These are phyloP conservation scores for Platycnemis pennipes DNA, from an alignment of 2,888 invertebrate species.

Conservation along the genomic window DNA sequence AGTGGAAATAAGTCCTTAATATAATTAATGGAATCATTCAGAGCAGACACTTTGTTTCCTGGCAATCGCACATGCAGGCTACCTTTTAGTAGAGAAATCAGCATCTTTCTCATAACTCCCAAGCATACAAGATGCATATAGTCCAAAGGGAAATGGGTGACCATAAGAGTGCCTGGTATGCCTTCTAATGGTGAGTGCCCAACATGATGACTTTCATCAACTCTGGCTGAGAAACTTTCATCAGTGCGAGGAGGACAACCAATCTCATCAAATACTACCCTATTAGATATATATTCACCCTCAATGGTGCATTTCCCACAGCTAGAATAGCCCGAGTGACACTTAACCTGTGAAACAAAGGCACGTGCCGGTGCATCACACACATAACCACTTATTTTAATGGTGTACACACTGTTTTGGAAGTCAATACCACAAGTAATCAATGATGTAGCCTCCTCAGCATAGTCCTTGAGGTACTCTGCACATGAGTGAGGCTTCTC, in stretches of 20 bases:
- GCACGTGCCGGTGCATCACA: not conserved
- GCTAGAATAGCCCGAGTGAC: not conserved
- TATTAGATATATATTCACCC: not conserved
- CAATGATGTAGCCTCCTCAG: not conserved
- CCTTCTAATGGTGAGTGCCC: not conserved
- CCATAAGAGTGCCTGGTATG: not conserved
- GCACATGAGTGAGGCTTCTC: not conserved
- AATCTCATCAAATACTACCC: not conserved
- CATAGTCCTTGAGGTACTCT: not conserved
- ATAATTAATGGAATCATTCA: not conserved
- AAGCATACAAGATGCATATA: conserved; percentile 8
- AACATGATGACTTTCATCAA: not conserved
- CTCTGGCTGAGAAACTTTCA: not conserved
- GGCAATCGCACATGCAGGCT: not conserved
- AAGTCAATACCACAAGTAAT: not conserved
- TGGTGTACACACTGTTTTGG: not conserved
- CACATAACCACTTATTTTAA: not conserved
- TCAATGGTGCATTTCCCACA: not conserved
- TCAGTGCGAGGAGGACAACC: not conserved
- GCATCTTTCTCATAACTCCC: not conserved
- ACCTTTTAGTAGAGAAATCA: not conserved
- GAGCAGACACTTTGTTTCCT: not conserved
- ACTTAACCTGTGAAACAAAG: not conserved
- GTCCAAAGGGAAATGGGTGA: not conserved
- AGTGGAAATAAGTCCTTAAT: conserved; percentile 1